Evolutionary conservation across 2,888 invertebrate genomes (phyloP).

Genomic region (Pseudolycoriella hygida): DNA sequence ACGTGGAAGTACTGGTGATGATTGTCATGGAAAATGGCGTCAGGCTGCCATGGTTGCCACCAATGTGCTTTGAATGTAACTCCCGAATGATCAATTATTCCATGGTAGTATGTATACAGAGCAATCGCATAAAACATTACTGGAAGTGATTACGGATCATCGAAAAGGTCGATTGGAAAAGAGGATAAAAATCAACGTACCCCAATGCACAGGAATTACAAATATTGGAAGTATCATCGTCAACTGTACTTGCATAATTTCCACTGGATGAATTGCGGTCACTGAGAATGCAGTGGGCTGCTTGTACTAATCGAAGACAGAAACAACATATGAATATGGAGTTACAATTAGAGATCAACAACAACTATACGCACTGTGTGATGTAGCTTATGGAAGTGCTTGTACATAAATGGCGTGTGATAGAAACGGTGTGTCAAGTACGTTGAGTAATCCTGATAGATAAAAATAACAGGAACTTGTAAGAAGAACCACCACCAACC

Average conservation of each 20-base stretch:
- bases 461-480: constrained; percentile 43
- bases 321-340: too few relatives aligned
- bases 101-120: constrained; percentile 50
- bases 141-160: constrained; percentile 12
- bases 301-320: constrained; percentile 33
- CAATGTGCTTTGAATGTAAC: constrained; percentile 51
- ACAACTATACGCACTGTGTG: constrained; percentile 27
- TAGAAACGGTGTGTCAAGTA: constrained; percentile 48
- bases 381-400: constrained; percentile 53
- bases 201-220: constrained; percentile 43
- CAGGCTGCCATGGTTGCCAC: constrained; percentile 65
- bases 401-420: constrained; percentile 49
- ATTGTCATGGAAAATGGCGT: constrained; percentile 56
- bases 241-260: constrained; percentile 44
- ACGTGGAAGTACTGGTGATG: constrained; percentile 65
- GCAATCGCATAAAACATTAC: constrained; percentile 29
- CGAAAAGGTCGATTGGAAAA: constrained; percentile 9
- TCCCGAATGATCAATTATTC: constrained; percentile 59
- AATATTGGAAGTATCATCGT: constrained; percentile 43
- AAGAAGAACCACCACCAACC: constrained; percentile 47
- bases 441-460: constrained; percentile 46
- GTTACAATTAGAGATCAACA: too few relatives aligned
- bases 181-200: constrained; percentile 29
- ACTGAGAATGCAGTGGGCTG: constrained; percentile 61
- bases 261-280: constrained; percentile 55